Base-by-base conservation (phyloP, 2,888 invertebrate species). In the Chymomyza fuscimana region DNA sequence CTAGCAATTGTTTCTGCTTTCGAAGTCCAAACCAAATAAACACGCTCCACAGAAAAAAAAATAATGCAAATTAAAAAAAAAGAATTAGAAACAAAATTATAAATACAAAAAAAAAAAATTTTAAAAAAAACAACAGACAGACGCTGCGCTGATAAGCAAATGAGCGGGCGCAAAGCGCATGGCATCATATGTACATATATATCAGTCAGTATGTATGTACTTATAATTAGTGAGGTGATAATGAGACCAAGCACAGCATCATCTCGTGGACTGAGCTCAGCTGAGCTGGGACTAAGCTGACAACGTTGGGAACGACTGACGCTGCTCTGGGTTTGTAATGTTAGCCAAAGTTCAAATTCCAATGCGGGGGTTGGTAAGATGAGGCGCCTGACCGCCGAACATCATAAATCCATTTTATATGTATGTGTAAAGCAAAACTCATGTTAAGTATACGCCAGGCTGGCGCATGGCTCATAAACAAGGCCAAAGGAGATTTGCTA, bases 161-260 rank as follows among this genome's bases (percentile, higher is more conserved):
- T 46, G 60, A 61, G 65, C 32, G 54, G 46, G 68, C 62, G 54
- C n/a, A 19, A 7, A 52, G 52, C n/a, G n/a, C 54, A 54, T 54
- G 22, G 54, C 54, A 16, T 19, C 19, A 15, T 51, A 15, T 51
- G 51, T 16, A 46, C 12, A 46, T 46, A 12, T 12, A 12, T 46
- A 7, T 46, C 12, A 12, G 4, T 40, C 5, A 5, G 12, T 12
- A 2, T 51, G 22, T 54, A 9, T 15, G 54, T 54, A 54, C 22
- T 16, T 54, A 87, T 83, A 86, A 83, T 87, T 87, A 82, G 83
- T 73, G 73, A 74, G 82, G 86, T 83, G 83, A 83, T 83, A 83
- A 83, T 86, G 80, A 82, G 76, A 78, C 77, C 65, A 73, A 72
- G 81, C 40, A 46, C 40, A 46, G 40, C 12, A 46, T 15, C 40